phyloP scores from a whole-genome alignment of 2,888 invertebrate genomes.

The Drosophila bunnanda region DNA sequence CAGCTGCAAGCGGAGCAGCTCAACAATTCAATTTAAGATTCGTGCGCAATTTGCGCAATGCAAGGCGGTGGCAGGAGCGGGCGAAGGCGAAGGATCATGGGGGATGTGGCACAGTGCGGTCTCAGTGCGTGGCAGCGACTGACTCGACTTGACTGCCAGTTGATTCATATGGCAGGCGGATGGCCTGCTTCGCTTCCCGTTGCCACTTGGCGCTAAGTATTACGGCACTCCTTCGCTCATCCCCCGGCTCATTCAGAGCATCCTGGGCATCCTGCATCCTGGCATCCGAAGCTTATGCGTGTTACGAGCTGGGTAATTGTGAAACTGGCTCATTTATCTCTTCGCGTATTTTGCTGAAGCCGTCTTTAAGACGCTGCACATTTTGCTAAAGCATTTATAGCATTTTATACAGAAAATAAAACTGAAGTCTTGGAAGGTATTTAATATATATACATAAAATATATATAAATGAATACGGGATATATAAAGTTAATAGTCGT shows the following conservation, averaged over 20 bases:
- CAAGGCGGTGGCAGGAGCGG: constrained; percentile 20
- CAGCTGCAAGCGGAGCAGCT: constrained; percentile 53
- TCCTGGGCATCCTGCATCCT: constrained; percentile 34
- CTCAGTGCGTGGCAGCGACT: constrained; percentile 50
- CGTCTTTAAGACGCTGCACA: constrained; percentile 30
- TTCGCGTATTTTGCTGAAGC: constrained; percentile 17
- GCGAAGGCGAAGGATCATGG: not conserved
- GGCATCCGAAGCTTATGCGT: constrained; percentile 26
- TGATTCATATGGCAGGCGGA: constrained; percentile 75
- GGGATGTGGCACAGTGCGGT: constrained; percentile 37
- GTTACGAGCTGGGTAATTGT: constrained; percentile 32
- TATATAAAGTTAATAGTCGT: too few species aligned
- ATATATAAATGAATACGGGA: not conserved
- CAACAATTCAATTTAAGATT: constrained; percentile 80
- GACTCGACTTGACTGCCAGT: constrained; percentile 57
- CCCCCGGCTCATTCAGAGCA: constrained; percentile 12
- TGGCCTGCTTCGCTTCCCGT: constrained; percentile 31
- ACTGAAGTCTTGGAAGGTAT: not conserved
- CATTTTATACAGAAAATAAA: not conserved
- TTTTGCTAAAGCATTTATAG: constrained; percentile 3
- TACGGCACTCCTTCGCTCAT: constrained; percentile 15
- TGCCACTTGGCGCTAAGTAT: constrained; percentile 51
- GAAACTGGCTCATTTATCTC: constrained; percentile 37
- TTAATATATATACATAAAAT: not conserved
- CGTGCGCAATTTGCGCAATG: constrained; percentile 77